Evolutionary conservation across 2,888 invertebrate genomes (phyloP).

Genomic region (Eristalis tenax): DNA sequence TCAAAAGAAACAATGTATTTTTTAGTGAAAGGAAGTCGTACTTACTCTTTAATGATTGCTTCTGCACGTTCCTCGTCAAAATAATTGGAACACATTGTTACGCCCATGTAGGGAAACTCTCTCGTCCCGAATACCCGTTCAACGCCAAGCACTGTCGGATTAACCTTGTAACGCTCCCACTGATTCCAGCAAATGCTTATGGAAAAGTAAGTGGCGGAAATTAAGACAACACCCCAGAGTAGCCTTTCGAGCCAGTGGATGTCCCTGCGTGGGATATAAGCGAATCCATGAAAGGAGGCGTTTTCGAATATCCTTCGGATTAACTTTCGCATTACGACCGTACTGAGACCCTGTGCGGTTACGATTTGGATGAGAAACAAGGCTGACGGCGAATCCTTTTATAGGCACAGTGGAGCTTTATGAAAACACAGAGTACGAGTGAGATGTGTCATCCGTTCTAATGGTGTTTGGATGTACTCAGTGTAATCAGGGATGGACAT

Average conservation of each 20-base stretch:
- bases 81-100: conserved; percentile 82
- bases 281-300: conserved; percentile 78
- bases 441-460: conserved; percentile 39
- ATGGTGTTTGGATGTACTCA: conserved; percentile 61
- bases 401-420: conserved; percentile 16
- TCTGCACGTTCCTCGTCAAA: conserved; percentile 77
- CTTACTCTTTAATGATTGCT: conserved; percentile 76
- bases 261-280: conserved; percentile 76
- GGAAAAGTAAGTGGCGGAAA: conserved; percentile 75
- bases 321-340: conserved; percentile 39
- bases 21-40: neutral
- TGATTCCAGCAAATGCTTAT: conserved; percentile 75
- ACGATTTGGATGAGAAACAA: neutral
- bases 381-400: conserved; percentile 29
- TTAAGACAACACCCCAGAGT: conserved; percentile 76
- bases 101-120: conserved; percentile 82
- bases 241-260: conserved; percentile 77
- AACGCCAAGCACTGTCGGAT: conserved; percentile 83
- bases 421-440: conserved; percentile 4
- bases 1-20: neutral
- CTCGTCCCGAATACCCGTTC: conserved; percentile 82
- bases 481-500: conserved; percentile 38
- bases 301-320: conserved; percentile 74
- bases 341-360: neutral
- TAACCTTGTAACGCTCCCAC: conserved; percentile 81